Base-by-base conservation (phyloP, 2,797 vertebrate genomes). In the Semotilus atromaculatus region DNA sequence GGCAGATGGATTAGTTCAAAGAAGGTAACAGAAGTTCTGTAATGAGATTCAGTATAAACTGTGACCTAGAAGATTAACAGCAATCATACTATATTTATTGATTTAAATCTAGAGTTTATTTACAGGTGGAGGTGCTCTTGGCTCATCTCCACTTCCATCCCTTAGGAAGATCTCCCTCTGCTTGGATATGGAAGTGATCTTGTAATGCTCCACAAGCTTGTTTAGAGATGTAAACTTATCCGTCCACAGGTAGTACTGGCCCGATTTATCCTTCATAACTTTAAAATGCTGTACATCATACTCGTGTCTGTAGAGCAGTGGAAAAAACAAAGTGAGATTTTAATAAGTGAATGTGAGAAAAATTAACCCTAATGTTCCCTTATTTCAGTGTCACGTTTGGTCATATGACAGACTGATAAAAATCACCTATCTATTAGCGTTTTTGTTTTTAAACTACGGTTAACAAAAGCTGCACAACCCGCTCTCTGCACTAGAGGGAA, bases 201-300 rank as follows among this genome's bases (percentile, higher is more conserved):
- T 97, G 93, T 99, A 99, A 92, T 92, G 98, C 3, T 99, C 97
- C 90, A 99, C 98, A 93, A 99, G 93, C 90, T 97, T 96, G 92
- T 99, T 99, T 3, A 99, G 91, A 0, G 98, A 99, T 36, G 94
- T 92, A 92, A 99, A 99, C 93, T 96, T 99, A 90, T 98, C 97
- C 0, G 95, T 93, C 98, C 98, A 99, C 80, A 99, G 94, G 92
- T 96, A 98, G 92, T 99, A 99, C 80, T 94, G 94, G 31, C 97
- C 96, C 80, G 95, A 96, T 87, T 91, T 94, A 93, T 99, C 98
- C 71, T 93, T 94, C 96, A 99, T 97, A 88, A 99, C 98, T 91
- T 97, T 99, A 94, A 99, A 99, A 92, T 99, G 98, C 84, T 99
- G 98, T 3, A 99, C 97, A 5, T 99, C 97, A 9, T 84, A 92